Percentiles rank a stretch among this genome's conserved stretches.
These are phyloP conservation scores for Venusia cambrica DNA, from an alignment of 2,888 invertebrate genomes.

Conservation along the genomic window DNA sequence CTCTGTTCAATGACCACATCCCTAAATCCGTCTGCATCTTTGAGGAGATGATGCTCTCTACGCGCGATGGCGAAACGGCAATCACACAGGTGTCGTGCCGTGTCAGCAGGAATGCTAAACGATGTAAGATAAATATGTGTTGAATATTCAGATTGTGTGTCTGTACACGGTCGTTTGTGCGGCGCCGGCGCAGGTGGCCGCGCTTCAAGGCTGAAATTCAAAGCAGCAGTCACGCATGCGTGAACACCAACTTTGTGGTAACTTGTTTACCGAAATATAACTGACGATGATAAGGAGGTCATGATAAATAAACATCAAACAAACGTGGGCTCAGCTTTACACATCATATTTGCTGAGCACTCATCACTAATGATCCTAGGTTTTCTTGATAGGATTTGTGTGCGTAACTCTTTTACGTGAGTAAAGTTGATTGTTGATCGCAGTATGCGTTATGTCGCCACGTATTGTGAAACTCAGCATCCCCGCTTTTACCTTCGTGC, in stretches of 20 bases:
- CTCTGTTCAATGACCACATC: conserved; percentile 31
- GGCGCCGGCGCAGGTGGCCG: conserved; percentile 83
- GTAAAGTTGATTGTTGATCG: conserved; percentile 23
- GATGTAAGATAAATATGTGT: conserved; percentile 70
- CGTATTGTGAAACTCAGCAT: conserved; percentile 75
- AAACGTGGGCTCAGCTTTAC: not conserved
- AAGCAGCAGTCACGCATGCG: conserved; percentile 79
- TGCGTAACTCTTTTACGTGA: no score
- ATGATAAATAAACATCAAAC: not conserved
- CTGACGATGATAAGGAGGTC: conserved; percentile 7
- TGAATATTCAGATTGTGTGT: conserved; percentile 79
- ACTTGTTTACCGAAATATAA: conserved; percentile 27
- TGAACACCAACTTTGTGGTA: conserved; percentile 64
- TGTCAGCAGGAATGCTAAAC: conserved; percentile 71
- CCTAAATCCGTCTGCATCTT: conserved; percentile 25
- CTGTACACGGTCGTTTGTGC: conserved; percentile 80
- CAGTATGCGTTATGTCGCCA: conserved; percentile 53
- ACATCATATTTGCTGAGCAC: not conserved
- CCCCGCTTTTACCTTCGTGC: conserved; percentile 78
- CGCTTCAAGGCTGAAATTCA: conserved; percentile 82
- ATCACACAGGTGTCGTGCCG: conserved; percentile 75
- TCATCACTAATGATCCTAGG: no score
- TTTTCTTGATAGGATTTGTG: no score
- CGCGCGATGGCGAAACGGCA: conserved; percentile 49
- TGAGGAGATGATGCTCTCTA: conserved; percentile 17